Evolutionary conservation across 2,797 vertebrate species (phyloP).

Genomic region (Cichlasoma orientale): DNA sequence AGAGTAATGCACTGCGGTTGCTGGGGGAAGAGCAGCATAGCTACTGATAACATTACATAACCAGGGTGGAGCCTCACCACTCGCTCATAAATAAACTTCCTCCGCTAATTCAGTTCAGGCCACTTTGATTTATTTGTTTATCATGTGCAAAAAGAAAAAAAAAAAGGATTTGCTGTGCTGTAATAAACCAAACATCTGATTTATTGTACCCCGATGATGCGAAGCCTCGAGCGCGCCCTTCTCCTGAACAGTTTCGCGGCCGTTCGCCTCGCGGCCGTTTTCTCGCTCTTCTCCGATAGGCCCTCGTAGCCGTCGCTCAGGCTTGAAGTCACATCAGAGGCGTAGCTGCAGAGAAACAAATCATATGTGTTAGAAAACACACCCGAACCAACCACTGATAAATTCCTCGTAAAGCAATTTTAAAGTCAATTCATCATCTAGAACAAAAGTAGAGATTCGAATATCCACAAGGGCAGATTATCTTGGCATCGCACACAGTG

Average conservation of each 20-base stretch:
- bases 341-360: constrained; percentile 79
- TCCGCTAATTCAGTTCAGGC: neutral
- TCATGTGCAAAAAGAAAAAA: neutral
- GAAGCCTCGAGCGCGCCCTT: constrained; percentile 89
- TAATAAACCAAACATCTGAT: constrained; percentile 14
- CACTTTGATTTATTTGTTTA: constrained; percentile 54
- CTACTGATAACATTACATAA: constrained; percentile 33
- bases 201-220: constrained; percentile 89
- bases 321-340: constrained; percentile 91
- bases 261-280: constrained; percentile 72
- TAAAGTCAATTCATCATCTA: constrained; percentile 15
- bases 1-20: constrained; percentile 25
- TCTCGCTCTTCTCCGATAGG: constrained; percentile 78
- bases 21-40: neutral
- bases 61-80: constrained; percentile 22
- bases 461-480: neutral
- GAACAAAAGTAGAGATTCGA: neutral
- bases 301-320: constrained; percentile 91
- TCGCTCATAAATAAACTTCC: constrained; percentile 27
- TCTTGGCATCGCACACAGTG: neutral
- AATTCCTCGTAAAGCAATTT: constrained; percentile 9
- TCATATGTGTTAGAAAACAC: neutral
- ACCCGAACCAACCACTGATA: neutral
- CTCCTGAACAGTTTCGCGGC: constrained; percentile 87
- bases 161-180: neutral